Evolutionary conservation across 2,888 invertebrate genomes (phyloP).

Genomic region (Eupithecia subfuscata): DNA sequence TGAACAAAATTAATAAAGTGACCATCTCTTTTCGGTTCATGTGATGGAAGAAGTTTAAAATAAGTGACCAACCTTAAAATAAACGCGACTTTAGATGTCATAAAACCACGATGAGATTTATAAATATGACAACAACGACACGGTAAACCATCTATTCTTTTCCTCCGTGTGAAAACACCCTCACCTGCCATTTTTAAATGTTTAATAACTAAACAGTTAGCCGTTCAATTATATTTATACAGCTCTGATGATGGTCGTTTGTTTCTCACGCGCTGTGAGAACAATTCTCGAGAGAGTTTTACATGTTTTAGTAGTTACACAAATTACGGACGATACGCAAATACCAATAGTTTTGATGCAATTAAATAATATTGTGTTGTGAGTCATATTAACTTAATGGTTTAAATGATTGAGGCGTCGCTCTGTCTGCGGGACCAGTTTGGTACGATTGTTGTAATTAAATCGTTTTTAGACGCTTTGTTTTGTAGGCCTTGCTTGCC

Average conservation of each 20-base stretch:
- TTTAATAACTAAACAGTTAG: slow-evolving; percentile 79
- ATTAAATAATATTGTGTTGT: slow-evolving; percentile 43
- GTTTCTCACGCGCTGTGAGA: slow-evolving; percentile 80
- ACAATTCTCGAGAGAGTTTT: slow-evolving; percentile 65
- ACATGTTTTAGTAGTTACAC: slow-evolving; percentile 64
- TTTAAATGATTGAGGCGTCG: slow-evolving; percentile 41
- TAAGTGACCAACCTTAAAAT: neutral
- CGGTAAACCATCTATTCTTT: neutral
- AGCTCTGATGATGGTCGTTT: slow-evolving; percentile 63
- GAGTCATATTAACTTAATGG: slow-evolving; percentile 46
- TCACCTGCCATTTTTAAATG: slow-evolving; percentile 63
- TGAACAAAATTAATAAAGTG: neutral
- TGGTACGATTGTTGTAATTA: slow-evolving; percentile 29
- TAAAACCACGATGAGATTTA: neutral
- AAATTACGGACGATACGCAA: slow-evolving; percentile 72
- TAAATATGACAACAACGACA: neutral
- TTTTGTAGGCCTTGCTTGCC: neutral
- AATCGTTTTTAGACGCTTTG: slow-evolving; percentile 26
- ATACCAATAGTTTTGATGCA: slow-evolving; percentile 55
- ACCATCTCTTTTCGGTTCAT: neutral
- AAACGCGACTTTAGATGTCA: neutral
- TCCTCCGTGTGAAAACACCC: slow-evolving; percentile 39
- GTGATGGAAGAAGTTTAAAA: neutral
- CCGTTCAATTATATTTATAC: slow-evolving; percentile 51
- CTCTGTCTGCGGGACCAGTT: slow-evolving; percentile 38